phyloP scores from a whole-genome alignment of 2,888 invertebrate species.

The Synanthedon andrenaeformis region DNA sequence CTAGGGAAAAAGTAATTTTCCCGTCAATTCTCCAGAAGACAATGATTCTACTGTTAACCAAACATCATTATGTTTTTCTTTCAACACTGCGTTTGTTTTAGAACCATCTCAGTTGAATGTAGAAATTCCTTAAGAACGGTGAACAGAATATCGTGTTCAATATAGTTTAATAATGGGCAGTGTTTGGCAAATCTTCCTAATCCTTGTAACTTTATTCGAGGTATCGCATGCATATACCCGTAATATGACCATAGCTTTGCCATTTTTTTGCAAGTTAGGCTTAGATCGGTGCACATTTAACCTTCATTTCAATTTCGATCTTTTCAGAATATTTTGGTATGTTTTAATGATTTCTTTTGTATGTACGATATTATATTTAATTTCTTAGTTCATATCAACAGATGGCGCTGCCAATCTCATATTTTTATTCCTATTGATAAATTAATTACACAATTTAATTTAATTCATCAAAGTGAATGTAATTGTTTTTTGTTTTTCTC shows the following conservation, averaged over 20 bases:
- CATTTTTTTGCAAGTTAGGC: conserved; percentile 21
- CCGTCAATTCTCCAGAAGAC: too few relatives aligned
- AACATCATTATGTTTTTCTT: neutral
- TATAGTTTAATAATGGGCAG: neutral
- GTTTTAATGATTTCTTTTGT: conserved; percentile 6
- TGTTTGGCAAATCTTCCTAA: conserved; percentile 8
- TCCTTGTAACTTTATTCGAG: conserved; percentile 21
- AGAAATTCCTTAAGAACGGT: neutral
- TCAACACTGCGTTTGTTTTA: neutral
- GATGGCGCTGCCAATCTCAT: neutral
- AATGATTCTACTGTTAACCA: neutral
- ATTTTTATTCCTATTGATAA: neutral
- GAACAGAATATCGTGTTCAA: neutral
- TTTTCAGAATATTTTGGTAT: conserved; percentile 12
- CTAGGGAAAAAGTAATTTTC: too few relatives aligned
- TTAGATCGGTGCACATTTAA: conserved; percentile 20
- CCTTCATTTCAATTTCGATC: conserved; percentile 19
- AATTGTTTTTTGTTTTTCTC: too few relatives aligned
- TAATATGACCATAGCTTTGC: conserved; percentile 23
- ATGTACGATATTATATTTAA: neutral
- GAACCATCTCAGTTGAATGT: neutral
- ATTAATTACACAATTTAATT: too few relatives aligned
- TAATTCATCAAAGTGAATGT: too few relatives aligned
- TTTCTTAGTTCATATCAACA: neutral
- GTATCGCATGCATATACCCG: conserved; percentile 20